phyloP scores from a whole-genome alignment of 2,113 vertebrate species.

The Megaceryle torquata region DNA sequence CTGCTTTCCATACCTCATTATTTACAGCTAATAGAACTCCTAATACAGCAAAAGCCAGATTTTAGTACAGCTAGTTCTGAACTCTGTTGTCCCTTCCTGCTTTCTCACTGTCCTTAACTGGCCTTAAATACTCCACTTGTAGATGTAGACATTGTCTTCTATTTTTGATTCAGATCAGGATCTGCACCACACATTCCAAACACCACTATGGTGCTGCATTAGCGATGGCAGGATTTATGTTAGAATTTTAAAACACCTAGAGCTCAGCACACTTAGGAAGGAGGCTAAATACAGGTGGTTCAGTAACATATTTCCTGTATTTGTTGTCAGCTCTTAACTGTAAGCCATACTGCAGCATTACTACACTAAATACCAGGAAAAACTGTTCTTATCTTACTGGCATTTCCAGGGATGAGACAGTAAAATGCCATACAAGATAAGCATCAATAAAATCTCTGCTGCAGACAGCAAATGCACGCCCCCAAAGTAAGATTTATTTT shows the following conservation, averaged over 20 bases:
- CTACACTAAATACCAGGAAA: background rate
- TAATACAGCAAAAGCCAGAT: background rate
- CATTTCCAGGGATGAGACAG: background rate
- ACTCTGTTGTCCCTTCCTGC: background rate
- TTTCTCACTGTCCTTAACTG: background rate
- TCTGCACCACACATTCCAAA: background rate
- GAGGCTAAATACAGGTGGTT: background rate
- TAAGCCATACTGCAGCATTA: rapidly evolving
- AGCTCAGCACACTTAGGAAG: background rate
- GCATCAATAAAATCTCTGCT: background rate
- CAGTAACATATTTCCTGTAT: background rate
- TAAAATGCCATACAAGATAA: background rate
- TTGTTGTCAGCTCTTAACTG: background rate
- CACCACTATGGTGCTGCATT: background rate
- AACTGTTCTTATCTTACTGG: background rate
- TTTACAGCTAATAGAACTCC: background rate
- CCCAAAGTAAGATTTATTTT: background rate
- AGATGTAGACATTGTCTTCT: background rate
- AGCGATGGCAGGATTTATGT: background rate
- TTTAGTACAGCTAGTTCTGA: background rate
- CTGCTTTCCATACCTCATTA: background rate
- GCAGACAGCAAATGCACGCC: background rate
- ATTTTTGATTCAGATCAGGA: background rate
- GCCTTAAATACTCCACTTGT: background rate
- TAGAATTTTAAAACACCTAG: background rate